Evolutionary conservation across 1,140 invertebrate species (phyloP), one percentile per base, ranked within the genome.

Genomic region (Lucilia cuprina): DNA sequence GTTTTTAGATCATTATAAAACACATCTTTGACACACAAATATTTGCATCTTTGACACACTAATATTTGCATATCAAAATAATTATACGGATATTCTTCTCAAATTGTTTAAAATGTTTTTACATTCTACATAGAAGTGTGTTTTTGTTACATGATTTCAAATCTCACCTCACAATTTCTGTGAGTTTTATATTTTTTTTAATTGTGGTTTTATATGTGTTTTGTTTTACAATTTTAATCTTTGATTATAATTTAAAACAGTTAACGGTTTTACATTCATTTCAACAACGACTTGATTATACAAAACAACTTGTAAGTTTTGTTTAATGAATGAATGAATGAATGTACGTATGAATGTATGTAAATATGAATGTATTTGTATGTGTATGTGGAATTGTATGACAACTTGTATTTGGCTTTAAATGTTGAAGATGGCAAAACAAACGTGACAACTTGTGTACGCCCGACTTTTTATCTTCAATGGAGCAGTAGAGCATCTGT

Each of bases 211-310:
- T 60, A 17, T 17, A 17, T 60, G 55, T 60, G 14, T 60, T 60
- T 60, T 60, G 50, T 14, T 30, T 30, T 30, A 30, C 25, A 55
- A 14, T 55, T 55, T 14, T 55, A 55, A 60, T 60, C 55, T 60
- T 60, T 60, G 55, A 60, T 60, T 60, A 60, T 60, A 60, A 60
- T 60, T 60, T 60, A 60, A 60, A 60, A 60, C 55, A 60, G 55
- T 60, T 60, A 60, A 60, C 55, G 13, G 55, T 60, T 60, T n/a
- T n/a, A 60, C 55, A 60, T 60, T 60, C 14, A 60, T 60, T 60
- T 60, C 55, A 60, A 60, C 55, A 17, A 17, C 13, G 12, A 14
- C 50, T 60, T 60, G 13, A 60, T 1, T 60, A 12, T 5, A 60
- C 55, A 60, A 7, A 30, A 60, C 5, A 17, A 60, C 55, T 17